Conservation (phyloP, 92 coral and sea anemone genomes). For the Palythoa caribaeorum region DNA sequence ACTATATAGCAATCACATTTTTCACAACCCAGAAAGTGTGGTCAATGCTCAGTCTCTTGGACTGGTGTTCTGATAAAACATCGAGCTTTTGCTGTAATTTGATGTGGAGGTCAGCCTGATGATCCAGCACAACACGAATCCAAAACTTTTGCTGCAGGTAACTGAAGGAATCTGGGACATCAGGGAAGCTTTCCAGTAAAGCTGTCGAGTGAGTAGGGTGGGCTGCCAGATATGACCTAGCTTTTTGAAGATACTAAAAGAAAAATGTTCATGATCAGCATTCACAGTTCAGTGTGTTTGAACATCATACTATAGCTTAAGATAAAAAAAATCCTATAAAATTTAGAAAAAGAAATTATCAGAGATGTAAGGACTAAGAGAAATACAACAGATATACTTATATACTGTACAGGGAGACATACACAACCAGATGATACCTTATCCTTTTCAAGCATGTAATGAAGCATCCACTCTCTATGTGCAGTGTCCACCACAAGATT, state of each 20-base stretch:
- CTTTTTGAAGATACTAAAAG: slow-evolving; percentile 21
- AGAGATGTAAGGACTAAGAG: not conserved
- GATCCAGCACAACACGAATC: slow-evolving; percentile 19
- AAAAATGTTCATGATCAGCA: slow-evolving; percentile 10
- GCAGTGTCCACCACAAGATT: slow-evolving; percentile 14
- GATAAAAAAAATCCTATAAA: not conserved
- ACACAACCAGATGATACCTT: not conserved
- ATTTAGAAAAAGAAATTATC: not conserved
- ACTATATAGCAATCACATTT: slow-evolving; percentile 8
- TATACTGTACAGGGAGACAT: not conserved
- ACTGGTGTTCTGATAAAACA: not conserved
- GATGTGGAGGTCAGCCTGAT: slow-evolving; percentile 2
- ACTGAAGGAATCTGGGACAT: slow-evolving; percentile 10
- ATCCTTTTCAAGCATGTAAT: slow-evolving; percentile 14
- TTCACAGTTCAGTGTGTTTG: not conserved
- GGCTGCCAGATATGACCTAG: slow-evolving; percentile 16
- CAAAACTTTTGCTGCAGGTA: slow-evolving; percentile 32
- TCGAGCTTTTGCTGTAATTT: slow-evolving; percentile 1
- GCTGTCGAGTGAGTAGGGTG: not conserved
- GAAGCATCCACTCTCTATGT: slow-evolving; percentile 8
- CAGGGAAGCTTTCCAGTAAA: not conserved
- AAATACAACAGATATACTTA: not conserved
- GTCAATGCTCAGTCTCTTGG: slow-evolving; percentile 9
- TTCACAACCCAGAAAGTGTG: slow-evolving; percentile 32
- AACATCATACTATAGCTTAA: not conserved